Conservation (phyloP, 2,888 invertebrate genomes). For the Ischnus inquisitorius region DNA sequence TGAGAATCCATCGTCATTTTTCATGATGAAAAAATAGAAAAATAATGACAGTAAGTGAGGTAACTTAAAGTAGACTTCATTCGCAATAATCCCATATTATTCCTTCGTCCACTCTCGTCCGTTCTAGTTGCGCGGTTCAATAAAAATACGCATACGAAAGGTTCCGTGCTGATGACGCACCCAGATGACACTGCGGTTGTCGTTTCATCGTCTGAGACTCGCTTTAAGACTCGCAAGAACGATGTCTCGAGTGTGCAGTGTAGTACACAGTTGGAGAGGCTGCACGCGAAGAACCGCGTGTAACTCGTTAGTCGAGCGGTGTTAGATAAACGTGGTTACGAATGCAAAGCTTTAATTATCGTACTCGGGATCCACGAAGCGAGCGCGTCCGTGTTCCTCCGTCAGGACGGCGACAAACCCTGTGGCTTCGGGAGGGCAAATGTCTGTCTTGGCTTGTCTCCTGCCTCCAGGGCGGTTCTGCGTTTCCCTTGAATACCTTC, state of each 20-base stretch:
- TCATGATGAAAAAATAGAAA: too few relatives aligned
- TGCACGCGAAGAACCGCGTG: slow-evolving; percentile 66
- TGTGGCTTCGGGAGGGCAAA: slow-evolving; percentile 10
- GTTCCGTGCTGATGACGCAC: slow-evolving; percentile 19
- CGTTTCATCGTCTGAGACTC: slow-evolving; percentile 39
- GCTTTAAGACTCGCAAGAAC: slow-evolving; percentile 18
- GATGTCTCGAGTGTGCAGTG: slow-evolving; percentile 12
- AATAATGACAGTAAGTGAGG: too few relatives aligned
- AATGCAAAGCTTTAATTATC: slow-evolving; percentile 76
- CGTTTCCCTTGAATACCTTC: slow-evolving; percentile 41
- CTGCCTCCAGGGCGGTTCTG: background rate
- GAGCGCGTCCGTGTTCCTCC: slow-evolving; percentile 27
- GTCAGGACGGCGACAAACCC: slow-evolving; percentile 27
- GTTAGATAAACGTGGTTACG: slow-evolving; percentile 74
- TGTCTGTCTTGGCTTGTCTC: slow-evolving; percentile 23
- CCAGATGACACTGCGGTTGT: slow-evolving; percentile 21
- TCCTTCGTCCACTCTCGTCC: background rate
- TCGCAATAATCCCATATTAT: background rate
- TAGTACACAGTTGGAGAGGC: background rate
- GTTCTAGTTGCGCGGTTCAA: background rate
- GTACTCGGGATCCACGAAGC: slow-evolving; percentile 40
- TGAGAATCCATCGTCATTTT: too few relatives aligned
- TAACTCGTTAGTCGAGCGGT: slow-evolving; percentile 71
- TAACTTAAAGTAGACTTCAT: too few relatives aligned
- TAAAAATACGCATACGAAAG: background rate